Evolutionary conservation across 1,140 invertebrate species (phyloP), one percentile per base, ranked within the genome.

Genomic region (Cyclargus thomasi): DNA sequence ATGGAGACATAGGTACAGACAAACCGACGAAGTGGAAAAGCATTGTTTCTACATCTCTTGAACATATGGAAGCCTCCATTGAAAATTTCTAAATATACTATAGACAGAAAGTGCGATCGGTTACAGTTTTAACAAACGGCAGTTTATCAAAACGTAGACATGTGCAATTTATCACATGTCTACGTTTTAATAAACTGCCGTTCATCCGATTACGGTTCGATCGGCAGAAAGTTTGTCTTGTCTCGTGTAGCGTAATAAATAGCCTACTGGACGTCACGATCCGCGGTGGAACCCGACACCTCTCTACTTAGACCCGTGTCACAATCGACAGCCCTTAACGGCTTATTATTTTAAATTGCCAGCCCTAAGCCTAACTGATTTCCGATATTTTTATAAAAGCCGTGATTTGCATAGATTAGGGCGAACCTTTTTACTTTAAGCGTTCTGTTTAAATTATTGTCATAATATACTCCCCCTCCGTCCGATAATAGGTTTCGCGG

Each of bases 301-400:
- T 20, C 7, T 2, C 18, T 63, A 63, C 62, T 29, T 63, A 14
- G 62, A 63, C 62, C 62, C 62, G 22, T 63, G 62, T 63, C 62
- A 29, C 62, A 63, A 63, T 63, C 62, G 62, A 63, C 29, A 29
- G 20, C 62, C 14, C 16, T 62, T 35, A 63, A 63, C 62, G 22
- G 62, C 62, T 63, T 22, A 63, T 63, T 36, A 63, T 29, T 63
- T 63, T 20, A 63, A 29, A 63, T 22, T 29, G 62, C 22, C 62
- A 63, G 22, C 23, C 62, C 29, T 8, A 8, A 29, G 29, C 2
- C 20, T 63, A 63, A 35, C 20, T 62, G 59, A 62, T 62, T 23
- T 29, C 20, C 20, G 21, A 62, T 62, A 20, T 29, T 62, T 29
- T 62, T 62, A 55, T 55, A 55, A 20, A 55, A n/a, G 11, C 14